These are phyloP conservation scores for Parelbella ahira DNA, from an alignment of 2,888 invertebrate genomes.

Conservation along the genomic window DNA sequence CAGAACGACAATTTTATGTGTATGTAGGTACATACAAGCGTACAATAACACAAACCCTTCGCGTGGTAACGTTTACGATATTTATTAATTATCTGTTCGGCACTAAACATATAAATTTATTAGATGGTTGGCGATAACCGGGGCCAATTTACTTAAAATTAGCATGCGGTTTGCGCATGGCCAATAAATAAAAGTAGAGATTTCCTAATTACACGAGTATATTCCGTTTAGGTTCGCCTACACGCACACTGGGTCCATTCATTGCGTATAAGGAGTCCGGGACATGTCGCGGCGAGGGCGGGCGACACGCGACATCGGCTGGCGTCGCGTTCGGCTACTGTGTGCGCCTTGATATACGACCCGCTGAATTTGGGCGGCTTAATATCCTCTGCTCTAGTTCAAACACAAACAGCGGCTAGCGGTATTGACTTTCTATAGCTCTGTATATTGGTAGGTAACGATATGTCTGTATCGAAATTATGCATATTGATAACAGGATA, in stretches of 20 bases:
- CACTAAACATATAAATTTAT: conserved; percentile 19
- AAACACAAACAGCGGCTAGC: conserved; percentile 12
- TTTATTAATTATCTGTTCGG: conserved; percentile 19
- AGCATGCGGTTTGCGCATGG: conserved; percentile 23
- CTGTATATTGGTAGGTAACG: no score
- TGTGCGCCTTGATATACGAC: conserved; percentile 36
- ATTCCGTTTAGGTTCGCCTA: conserved; percentile 23
- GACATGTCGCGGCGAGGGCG: conserved; percentile 40
- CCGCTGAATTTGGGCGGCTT: conserved; percentile 21
- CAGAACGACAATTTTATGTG: conserved; percentile 12
- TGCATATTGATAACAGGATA: no score
- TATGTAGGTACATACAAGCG: no score
- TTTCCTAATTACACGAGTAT: conserved; percentile 25
- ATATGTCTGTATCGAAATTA: no score
- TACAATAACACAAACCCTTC: conserved; percentile 13
- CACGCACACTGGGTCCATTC: conserved; percentile 25
- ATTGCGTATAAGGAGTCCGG: conserved; percentile 53
- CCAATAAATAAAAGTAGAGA: conserved; percentile 26
- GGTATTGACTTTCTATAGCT: background rate
- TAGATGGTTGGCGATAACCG: conserved; percentile 11
- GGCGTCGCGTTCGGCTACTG: conserved; percentile 32
- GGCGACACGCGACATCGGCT: conserved; percentile 40
- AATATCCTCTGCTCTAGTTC: conserved; percentile 30
- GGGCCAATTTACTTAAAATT: conserved; percentile 25
- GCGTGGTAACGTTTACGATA: conserved; percentile 8